These are phyloP conservation scores for Dryococelus australis DNA, from an alignment of 2,888 invertebrate genomes.

Conservation along the genomic window DNA sequence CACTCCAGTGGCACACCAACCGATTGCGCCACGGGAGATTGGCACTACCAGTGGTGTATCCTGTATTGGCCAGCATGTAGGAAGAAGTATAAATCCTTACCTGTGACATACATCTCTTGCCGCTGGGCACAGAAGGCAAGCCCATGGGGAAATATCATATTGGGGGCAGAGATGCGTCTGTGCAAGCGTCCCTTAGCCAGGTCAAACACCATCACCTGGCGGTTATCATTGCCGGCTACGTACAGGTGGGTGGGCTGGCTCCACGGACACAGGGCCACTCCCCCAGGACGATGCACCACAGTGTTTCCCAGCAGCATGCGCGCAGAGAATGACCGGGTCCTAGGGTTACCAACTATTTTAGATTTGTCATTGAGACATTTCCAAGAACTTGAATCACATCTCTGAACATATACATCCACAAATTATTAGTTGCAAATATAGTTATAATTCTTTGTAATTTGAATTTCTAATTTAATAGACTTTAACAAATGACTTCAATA, in stretches of 20 bases:
- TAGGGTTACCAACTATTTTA: conserved; percentile 50
- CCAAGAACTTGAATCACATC: too few species aligned
- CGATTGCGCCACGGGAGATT: too few species aligned
- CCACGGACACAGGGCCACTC: conserved; percentile 71
- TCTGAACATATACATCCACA: too few species aligned
- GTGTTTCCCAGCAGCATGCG: conserved; percentile 64
- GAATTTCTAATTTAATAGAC: too few species aligned
- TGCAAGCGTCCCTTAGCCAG: conserved; percentile 58
- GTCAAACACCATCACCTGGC: conserved; percentile 62
- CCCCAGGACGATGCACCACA: conserved; percentile 68
- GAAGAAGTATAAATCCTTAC: conserved; percentile 51
- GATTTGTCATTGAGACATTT: conserved; percentile 16
- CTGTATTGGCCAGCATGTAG: too few species aligned
- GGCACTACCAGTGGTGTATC: too few species aligned
- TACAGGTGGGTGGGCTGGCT: conserved; percentile 68
- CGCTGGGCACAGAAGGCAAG: conserved; percentile 66
- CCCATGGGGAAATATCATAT: conserved; percentile 70
- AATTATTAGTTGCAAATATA: too few species aligned
- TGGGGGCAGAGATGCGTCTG: conserved; percentile 62
- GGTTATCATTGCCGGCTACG: conserved; percentile 71
- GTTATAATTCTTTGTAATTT: too few species aligned
- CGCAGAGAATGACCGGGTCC: conserved; percentile 63
- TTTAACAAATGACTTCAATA: too few species aligned
- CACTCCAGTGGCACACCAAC: too few species aligned
- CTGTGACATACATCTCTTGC: conserved; percentile 69